Evolutionary conservation across 2,797 vertebrate species (phyloP), one percentile per base, ranked within the genome.

Genomic region (Limnodromus scolopaceus): DNA sequence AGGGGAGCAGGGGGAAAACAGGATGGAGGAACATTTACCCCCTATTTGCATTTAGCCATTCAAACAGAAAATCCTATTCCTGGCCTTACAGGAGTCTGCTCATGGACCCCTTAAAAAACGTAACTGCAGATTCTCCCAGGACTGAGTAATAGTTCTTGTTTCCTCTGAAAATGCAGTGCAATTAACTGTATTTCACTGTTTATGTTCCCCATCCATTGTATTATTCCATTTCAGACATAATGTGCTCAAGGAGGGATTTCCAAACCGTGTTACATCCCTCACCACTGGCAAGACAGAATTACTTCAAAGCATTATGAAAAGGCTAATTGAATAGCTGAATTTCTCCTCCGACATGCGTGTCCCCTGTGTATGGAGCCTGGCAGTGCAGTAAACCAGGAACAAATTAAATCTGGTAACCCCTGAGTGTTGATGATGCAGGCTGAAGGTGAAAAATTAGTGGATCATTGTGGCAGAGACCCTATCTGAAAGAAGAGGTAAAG

Each of bases 401-500:
- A 80, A 76, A 70, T 34, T 4, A 14, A 27, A 32, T 7, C 87
- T 66, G 22, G 30, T 27, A 36, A 58, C 3, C 30, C 24, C 1
- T 1, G 34, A 63, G n/a, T 1, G 22, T 2, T 1, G 11, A 10
- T 6, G 24, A 17, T 16, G 20, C 9, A 36, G 45, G 20, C 7
- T 80, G 76, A n/a, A 61, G 19, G 16, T 7, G 36, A 61, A 0
- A 3, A 36, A 45, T 46, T 3, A 32, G 16, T 18, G 45, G n/a
- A 16, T 22, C 1, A 0, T 1, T 41, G 15, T 32, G 36, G 28
- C 64, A 70, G 28, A 81, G 27, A 34, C 1, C 6, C 3, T 22
- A 30, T 4, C 32, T 15, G 55, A 79, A 63, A 46, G 18, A 69
- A 72, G 32, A 38, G 13, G 22, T 14, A 8, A 46, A 81, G 5